Base-by-base conservation (phyloP, 2,113 vertebrate species). In the Malaclemys terrapin region DNA sequence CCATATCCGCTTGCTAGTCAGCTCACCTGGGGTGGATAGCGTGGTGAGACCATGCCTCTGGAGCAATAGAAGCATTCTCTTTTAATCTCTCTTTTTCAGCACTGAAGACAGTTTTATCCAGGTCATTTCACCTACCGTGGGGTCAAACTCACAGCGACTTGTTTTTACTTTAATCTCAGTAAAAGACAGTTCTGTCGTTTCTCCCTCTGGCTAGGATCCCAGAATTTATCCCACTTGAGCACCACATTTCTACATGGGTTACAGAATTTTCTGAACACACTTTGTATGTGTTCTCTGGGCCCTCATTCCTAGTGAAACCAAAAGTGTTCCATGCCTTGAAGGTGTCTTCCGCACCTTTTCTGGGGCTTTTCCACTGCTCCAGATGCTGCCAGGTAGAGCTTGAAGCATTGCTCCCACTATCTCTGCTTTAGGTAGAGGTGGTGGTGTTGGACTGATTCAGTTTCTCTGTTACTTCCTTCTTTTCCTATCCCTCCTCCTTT, bases 291-390 rank as follows among this genome's bases (percentile, higher is more conserved):
- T 75, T 19, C 69, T 75, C n/a, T 80, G 72, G 83, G 45, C 94
- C 38, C 94, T 79, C 85, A 91, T 62, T 3, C 29, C 35, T 69
- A n/a, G 0, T 94, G 62, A 57, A 90, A 95, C 87, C 57, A 53
- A 92, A 93, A 96, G 96, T 89, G 81, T 91, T 84, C 82, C 82
- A n/a, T 49, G 94, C 94, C 89, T 24, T 87, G 90, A 94, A 95
- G 57, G 95, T 87, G 76, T 89, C 94, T 91, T 96, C 85, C 54
- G 19, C 53, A 91, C 0, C 0, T 69, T 56, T 91, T 81, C 31
- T 49, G 80, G 82, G 47, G 6, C 29, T 27, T 85, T 96, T 86
- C 50, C 80, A 91, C 52, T n/a, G 42, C 59, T 90, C 90, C 0
- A 0, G 24, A 91, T 76, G 38, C 35, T 90, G 79, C 69, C 24